A percentile compares a stretch with the other conserved stretches of the same genome.
Evolutionary conservation across 1,140 invertebrate species (phyloP).

Genomic region (Drosophila serrata): DNA sequence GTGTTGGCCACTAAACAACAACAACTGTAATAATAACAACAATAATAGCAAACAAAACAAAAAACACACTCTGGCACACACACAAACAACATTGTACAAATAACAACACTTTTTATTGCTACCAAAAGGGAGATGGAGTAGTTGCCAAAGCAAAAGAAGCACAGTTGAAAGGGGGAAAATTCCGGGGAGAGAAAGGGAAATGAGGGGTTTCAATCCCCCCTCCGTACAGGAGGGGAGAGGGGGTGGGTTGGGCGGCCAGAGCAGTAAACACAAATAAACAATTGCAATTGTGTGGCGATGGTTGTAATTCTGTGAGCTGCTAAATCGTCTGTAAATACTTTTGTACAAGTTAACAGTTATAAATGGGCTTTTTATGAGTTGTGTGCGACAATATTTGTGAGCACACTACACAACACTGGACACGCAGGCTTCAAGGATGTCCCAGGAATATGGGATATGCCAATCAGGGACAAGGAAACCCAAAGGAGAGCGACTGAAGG

Average conservation of each 20-base stretch:
- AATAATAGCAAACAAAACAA: slow-evolving; percentile 70
- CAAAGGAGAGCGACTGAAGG: not conserved
- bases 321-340: slow-evolving; percentile 83
- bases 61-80: slow-evolving; percentile 42
- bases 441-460: not conserved
- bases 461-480: slow-evolving; percentile 16
- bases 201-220: not conserved
- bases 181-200: not conserved
- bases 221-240: not conserved
- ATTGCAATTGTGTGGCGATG: slow-evolving; percentile 72
- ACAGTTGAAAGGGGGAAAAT: not conserved
- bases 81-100: slow-evolving; percentile 72
- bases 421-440: slow-evolving; percentile 17
- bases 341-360: slow-evolving; percentile 84
- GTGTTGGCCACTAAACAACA: slow-evolving; percentile 69
- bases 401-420: slow-evolving; percentile 40
- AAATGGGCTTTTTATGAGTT: slow-evolving; percentile 82
- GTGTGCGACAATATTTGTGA: slow-evolving; percentile 75
- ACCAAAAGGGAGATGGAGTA: slow-evolving; percentile 50
- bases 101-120: slow-evolving; percentile 77
- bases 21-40: slow-evolving; percentile 75
- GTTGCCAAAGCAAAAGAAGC: slow-evolving; percentile 38
- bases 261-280: slow-evolving; percentile 72
- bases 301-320: slow-evolving; percentile 77
- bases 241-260: not conserved